Evolutionary conservation across 2,888 invertebrate genomes (phyloP).

Genomic region (Candidula unifasciata): DNA sequence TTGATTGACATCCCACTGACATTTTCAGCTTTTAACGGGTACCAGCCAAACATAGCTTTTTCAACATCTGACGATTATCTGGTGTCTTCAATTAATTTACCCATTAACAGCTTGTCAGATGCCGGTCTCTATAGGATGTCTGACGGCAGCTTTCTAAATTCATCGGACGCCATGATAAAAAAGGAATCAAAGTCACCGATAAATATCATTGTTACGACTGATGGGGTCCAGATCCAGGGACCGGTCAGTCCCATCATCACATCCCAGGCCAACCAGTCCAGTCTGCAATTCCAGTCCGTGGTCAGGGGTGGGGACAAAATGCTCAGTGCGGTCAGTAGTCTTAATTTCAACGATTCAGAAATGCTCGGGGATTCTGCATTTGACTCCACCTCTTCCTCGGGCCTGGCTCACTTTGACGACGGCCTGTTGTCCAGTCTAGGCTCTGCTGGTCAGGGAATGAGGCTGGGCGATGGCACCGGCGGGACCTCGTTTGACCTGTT

Average conservation of each 20-base stretch:
- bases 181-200: conserved; percentile 57
- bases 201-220: conserved; percentile 55
- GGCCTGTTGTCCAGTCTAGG: conserved; percentile 71
- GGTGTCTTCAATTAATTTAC: conserved; percentile 38
- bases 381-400: conserved; percentile 66
- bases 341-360: conserved; percentile 74
- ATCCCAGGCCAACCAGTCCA: conserved; percentile 58
- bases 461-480: conserved; percentile 66
- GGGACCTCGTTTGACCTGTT: conserved; percentile 73
- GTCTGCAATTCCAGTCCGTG: conserved; percentile 68
- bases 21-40: conserved; percentile 46
- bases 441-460: conserved; percentile 62
- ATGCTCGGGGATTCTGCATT: conserved; percentile 76
- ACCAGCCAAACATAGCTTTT: conserved; percentile 42
- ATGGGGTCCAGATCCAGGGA: conserved; percentile 63
- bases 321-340: conserved; percentile 76
- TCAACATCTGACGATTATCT: conserved; percentile 42
- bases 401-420: conserved; percentile 73
- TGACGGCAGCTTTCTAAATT: conserved; percentile 35
- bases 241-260: conserved; percentile 72
- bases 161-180: conserved; percentile 28
- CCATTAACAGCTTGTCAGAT: conserved; percentile 45
- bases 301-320: conserved; percentile 75
- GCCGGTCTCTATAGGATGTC: conserved; percentile 43
- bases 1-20: conserved; percentile 48